Evolutionary conservation across 2,888 invertebrate genomes (phyloP), one percentile per base, ranked within the genome.

Genomic region (Euplexia lucipara): DNA sequence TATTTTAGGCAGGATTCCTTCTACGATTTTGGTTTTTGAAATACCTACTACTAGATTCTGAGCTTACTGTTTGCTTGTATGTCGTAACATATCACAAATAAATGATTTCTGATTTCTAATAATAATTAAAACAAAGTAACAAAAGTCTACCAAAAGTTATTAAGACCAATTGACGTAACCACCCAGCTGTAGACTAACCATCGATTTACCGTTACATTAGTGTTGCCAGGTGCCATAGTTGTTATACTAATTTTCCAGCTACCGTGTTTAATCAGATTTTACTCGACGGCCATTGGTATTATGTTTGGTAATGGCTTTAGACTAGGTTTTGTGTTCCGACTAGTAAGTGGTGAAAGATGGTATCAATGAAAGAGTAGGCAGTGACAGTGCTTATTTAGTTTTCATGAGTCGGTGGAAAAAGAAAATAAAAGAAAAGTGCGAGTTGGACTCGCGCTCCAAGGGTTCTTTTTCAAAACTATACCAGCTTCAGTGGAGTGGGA

Each of bases 321-420:
- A 34, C 26, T 26, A 30, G n/a, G n/a, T 10, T 52, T 65, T 34
- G 26, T 20, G 45, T 52, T 65, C 45, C 18, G 64, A 64, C 39
- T 53, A n/a, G 37, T 39, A 32, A 26, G 3, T 26, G 26, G 5
- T 26, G 26, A 26, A 26, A 26, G 26, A 3, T 26, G 5, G 26
- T 26, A 26, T 2, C n/a, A n/a, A n/a, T n/a, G n/a, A n/a, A n/a
- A n/a, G n/a, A n/a, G n/a, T n/a, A n/a, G n/a, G n/a, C n/a, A n/a
- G n/a, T n/a, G n/a, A n/a, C n/a, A n/a, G n/a, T n/a, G n/a, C n/a
- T n/a, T n/a, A n/a, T n/a, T n/a, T n/a, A n/a, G n/a, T n/a, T n/a
- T n/a, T n/a, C n/a, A n/a, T n/a, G n/a, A n/a, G n/a, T n/a, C n/a
- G n/a, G n/a, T n/a, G n/a, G n/a, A n/a, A n/a, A n/a, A n/a, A n/a